Conservation (phyloP, 2,888 invertebrate species). For the Eristalis pertinax region DNA sequence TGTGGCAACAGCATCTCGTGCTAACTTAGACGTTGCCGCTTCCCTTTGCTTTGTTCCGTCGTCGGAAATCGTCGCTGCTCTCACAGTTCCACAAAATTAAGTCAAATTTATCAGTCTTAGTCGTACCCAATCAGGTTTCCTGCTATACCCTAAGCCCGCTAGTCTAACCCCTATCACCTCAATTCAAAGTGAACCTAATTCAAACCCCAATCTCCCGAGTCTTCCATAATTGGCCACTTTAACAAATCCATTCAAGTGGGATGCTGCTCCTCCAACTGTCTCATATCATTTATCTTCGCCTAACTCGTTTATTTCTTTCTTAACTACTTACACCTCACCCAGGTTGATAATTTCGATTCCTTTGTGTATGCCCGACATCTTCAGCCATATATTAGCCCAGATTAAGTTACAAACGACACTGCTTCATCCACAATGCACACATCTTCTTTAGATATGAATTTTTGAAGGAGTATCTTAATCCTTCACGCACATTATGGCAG, state of each 20-base stretch:
- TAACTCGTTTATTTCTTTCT: background rate
- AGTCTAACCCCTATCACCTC: background rate
- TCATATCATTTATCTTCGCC: background rate
- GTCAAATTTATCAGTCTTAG: background rate
- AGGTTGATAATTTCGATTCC: background rate
- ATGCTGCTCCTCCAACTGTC: background rate
- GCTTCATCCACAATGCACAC: constrained; percentile 8
- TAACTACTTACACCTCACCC: background rate
- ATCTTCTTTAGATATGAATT: constrained; percentile 34
- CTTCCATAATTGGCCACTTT: background rate
- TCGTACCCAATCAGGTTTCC: background rate
- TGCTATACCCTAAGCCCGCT: background rate
- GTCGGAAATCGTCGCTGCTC: too few relatives aligned
- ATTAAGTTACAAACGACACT: constrained; percentile 38
- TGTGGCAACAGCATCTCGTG: too few relatives aligned
- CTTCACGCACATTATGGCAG: constrained; percentile 23
- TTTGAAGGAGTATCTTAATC: constrained; percentile 29
- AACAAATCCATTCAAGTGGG: background rate
- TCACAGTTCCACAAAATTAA: background rate
- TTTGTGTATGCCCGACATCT: background rate
- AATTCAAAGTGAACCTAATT: background rate
- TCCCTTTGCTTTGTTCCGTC: too few relatives aligned
- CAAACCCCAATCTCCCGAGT: background rate
- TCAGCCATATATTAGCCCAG: constrained; percentile 37
- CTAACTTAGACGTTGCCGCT: too few relatives aligned